phyloP scores from a whole-genome alignment of 2,888 invertebrate species.

The Hoplodrina ambigua region DNA sequence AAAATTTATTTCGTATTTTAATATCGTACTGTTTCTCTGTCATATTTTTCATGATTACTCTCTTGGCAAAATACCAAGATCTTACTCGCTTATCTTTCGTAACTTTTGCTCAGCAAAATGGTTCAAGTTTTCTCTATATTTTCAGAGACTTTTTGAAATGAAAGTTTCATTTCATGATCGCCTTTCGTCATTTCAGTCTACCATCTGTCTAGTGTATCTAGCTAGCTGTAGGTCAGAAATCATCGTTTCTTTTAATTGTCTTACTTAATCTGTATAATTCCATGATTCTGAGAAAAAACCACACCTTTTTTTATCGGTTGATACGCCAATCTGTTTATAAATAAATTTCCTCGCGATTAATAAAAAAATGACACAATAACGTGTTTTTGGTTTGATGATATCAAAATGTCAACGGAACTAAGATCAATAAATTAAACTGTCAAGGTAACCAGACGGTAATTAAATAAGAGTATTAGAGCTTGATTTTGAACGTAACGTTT shows the following conservation, averaged over 20 bases:
- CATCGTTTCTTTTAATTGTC: neutral
- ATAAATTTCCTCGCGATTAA: neutral
- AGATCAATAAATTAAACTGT: constrained; percentile 41
- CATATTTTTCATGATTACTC: constrained; percentile 87
- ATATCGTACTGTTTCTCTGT: constrained; percentile 82
- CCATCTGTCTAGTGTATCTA: neutral
- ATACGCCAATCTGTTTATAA: constrained; percentile 2
- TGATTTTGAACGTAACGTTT: constrained; percentile 59
- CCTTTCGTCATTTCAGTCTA: constrained; percentile 20
- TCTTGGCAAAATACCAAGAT: constrained; percentile 87
- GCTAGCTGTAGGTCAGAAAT: neutral
- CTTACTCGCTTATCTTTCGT: constrained; percentile 84
- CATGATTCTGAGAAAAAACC: neutral
- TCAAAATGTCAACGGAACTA: constrained; percentile 52
- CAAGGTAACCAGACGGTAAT: constrained; percentile 57
- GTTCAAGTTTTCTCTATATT: constrained; percentile 70
- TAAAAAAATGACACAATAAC: neutral
- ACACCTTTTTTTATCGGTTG: neutral
- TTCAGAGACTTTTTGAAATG: constrained; percentile 56
- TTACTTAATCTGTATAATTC: neutral
- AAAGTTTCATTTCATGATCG: constrained; percentile 36
- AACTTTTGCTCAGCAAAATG: constrained; percentile 79
- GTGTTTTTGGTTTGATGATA: constrained; percentile 30
- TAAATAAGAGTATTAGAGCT: constrained; percentile 44
- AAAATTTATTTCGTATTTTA: constrained; percentile 83